phyloP scores from a whole-genome alignment of 2,797 vertebrate genomes.

The Pelodytes ibericus region DNA sequence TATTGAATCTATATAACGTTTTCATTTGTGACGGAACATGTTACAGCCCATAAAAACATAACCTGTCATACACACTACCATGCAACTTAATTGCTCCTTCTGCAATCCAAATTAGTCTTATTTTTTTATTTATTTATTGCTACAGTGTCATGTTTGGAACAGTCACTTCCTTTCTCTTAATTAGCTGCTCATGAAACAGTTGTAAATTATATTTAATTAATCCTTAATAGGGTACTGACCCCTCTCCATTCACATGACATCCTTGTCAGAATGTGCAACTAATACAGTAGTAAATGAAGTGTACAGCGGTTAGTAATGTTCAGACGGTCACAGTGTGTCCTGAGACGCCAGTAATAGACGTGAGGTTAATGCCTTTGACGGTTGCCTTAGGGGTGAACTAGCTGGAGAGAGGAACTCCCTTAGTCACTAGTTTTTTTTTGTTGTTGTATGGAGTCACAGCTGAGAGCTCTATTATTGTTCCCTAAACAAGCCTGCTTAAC shows the following conservation, averaged over 20 bases:
- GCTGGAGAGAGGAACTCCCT: background rate
- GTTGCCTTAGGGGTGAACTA: background rate
- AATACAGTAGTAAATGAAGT: conserved; percentile 8
- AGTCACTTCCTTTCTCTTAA: conserved; percentile 26
- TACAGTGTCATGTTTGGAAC: conserved; percentile 23
- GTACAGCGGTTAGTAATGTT: conserved; percentile 21
- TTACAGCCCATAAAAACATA: no score
- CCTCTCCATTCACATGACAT: conserved; percentile 19
- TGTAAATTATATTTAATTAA: conserved; percentile 37
- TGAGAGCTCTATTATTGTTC: no score
- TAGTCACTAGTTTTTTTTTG: background rate
- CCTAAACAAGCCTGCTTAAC: no score
- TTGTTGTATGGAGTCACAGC: no score
- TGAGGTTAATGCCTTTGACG: background rate
- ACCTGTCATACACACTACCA: background rate
- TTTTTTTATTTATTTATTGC: conserved; percentile 18
- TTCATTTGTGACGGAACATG: no score
- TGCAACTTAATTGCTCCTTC: background rate
- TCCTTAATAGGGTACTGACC: conserved; percentile 18
- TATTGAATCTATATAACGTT: no score
- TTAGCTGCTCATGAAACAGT: conserved; percentile 32
- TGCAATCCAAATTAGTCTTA: conserved; percentile 39
- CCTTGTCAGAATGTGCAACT: conserved; percentile 2
- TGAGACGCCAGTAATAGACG: background rate
- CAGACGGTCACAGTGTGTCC: background rate